phyloP scores from a whole-genome alignment of 2,888 invertebrate genomes.

The Halocaridina rubra region DNA sequence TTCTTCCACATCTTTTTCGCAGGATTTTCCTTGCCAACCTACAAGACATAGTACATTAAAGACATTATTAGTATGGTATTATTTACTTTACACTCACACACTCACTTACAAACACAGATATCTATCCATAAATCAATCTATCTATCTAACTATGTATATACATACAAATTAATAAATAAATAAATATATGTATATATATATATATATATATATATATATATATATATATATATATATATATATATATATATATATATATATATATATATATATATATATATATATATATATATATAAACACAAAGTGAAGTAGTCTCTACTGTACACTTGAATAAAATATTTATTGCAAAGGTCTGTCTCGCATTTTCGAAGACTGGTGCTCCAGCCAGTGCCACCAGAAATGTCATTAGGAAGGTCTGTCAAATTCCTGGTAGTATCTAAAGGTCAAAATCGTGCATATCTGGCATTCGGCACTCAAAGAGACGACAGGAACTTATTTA shows the following conservation, averaged over 20 bases:
- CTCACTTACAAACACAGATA: too few species aligned
- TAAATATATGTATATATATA: background rate
- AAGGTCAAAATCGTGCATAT: background rate
- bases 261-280: background rate
- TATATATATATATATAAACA: background rate
- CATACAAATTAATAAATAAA: background rate
- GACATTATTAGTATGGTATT: too few species aligned
- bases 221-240: background rate
- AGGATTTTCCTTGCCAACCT: constrained; percentile 61
- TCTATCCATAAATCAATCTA: background rate
- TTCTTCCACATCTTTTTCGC: constrained; percentile 64
- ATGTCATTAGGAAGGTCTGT: too few species aligned
- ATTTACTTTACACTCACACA: too few species aligned
- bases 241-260: background rate
- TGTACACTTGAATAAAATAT: too few species aligned
- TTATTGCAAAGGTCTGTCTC: too few species aligned
- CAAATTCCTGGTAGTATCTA: background rate
- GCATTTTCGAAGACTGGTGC: too few species aligned
- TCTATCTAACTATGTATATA: background rate
- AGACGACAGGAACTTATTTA: too few species aligned
- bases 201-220: background rate
- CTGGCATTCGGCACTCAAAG: too few species aligned
- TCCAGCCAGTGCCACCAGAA: too few species aligned
- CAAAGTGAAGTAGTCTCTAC: background rate
- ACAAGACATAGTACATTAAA: too few species aligned